phyloP scores from a whole-genome alignment of 2,113 vertebrate genomes.

The Tringa solitaria region DNA sequence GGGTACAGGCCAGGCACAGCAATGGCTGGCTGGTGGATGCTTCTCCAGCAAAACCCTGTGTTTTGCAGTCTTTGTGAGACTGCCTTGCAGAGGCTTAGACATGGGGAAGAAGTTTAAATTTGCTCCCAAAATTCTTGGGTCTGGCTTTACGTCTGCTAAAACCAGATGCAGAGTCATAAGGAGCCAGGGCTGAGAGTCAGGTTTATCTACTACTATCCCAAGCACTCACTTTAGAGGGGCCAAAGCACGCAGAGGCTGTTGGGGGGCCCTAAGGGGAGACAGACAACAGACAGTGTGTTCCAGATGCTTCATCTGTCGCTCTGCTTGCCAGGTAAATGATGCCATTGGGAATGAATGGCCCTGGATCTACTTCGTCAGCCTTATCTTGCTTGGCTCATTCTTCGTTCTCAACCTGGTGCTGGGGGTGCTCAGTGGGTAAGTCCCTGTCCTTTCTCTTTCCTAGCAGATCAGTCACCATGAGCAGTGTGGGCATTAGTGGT shows the following conservation, averaged over 20 bases:
- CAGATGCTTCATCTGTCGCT: background rate
- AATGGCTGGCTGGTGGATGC: background rate
- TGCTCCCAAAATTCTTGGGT: background rate
- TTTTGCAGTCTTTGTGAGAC: background rate
- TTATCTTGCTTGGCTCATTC: conserved; percentile 95
- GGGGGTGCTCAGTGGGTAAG: conserved; percentile 95
- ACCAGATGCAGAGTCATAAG: background rate
- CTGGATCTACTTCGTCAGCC: conserved; percentile 94
- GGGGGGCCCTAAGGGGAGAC: background rate
- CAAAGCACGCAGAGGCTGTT: background rate
- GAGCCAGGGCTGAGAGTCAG: background rate
- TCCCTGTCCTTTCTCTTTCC: background rate
- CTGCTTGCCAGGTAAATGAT: conserved; percentile 88
- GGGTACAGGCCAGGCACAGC: background rate
- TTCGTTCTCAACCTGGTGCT: conserved; percentile 96
- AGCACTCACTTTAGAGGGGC: background rate
- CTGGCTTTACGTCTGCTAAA: background rate
- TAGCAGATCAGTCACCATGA: background rate
- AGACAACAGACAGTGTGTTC: background rate
- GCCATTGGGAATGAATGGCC: conserved; percentile 97
- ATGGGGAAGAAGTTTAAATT: background rate
- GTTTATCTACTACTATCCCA: background rate
- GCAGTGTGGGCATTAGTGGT: background rate
- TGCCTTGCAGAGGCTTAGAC: background rate
- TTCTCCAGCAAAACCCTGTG: background rate